Conservation (phyloP, 2,888 invertebrate species). For the Mycalesis mineus region DNA sequence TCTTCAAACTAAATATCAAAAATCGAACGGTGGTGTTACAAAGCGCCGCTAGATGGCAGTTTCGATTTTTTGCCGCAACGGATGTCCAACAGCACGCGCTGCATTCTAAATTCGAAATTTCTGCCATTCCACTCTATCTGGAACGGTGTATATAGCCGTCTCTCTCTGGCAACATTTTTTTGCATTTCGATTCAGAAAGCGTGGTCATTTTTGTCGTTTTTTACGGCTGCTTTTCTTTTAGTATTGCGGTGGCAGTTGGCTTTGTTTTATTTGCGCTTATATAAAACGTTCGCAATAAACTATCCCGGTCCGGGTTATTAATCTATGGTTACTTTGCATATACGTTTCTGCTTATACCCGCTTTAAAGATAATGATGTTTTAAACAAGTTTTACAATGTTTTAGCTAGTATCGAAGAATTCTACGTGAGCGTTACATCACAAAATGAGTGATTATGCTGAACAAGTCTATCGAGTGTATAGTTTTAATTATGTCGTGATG, state of each 20-base stretch:
- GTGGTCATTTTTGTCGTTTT: slow-evolving; percentile 71
- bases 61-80: slow-evolving; percentile 66
- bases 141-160: slow-evolving; percentile 45
- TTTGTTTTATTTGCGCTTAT: slow-evolving; percentile 49
- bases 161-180: slow-evolving; percentile 66
- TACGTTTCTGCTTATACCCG: background rate
- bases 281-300: slow-evolving; percentile 38
- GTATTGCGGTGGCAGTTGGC: slow-evolving; percentile 55
- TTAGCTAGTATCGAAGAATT: no score
- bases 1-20: slow-evolving; percentile 23
- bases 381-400: no score
- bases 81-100: slow-evolving; percentile 74
- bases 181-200: slow-evolving; percentile 75
- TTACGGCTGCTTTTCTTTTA: slow-evolving; percentile 56
- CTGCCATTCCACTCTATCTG: slow-evolving; percentile 54
- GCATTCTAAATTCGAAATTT: slow-evolving; percentile 73
- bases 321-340: slow-evolving; percentile 29
- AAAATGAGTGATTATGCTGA: no score
- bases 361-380: background rate
- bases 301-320: slow-evolving; percentile 35
- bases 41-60: slow-evolving; percentile 62
- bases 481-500: no score
- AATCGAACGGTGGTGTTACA: slow-evolving; percentile 46
- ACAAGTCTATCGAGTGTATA: no score
- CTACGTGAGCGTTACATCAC: no score